These are phyloP conservation scores for Poeciliopsis gracilis DNA, from an alignment of 2,797 vertebrate species.

Conservation along the genomic window DNA sequence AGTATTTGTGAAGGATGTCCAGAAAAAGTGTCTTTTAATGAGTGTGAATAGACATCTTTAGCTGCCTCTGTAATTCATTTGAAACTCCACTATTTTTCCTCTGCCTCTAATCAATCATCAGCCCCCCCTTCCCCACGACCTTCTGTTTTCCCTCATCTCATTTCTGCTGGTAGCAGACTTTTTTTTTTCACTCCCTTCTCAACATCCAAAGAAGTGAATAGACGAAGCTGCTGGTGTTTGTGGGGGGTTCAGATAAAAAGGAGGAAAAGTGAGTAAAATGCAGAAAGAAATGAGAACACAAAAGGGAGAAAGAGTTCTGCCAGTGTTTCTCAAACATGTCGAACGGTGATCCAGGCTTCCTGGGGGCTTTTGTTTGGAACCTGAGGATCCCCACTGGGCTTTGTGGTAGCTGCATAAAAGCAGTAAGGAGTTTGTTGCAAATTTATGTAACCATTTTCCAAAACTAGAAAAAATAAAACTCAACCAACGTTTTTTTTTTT, in stretches of 20 bases:
- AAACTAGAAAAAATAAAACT: constrained; percentile 11
- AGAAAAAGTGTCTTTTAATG: constrained; percentile 58
- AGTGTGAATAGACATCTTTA: constrained; percentile 61
- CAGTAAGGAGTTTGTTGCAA: constrained; percentile 84
- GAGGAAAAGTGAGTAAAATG: constrained; percentile 15
- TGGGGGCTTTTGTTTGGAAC: constrained; percentile 72
- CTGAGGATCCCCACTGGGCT: constrained; percentile 70
- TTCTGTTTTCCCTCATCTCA: constrained; percentile 38
- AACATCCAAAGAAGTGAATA: constrained; percentile 41
- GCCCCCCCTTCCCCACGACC: constrained; percentile 25
- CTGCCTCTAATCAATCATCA: constrained; percentile 64
- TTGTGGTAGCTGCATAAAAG: constrained; percentile 81
- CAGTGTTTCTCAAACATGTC: constrained; percentile 71
- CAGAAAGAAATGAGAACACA: constrained; percentile 36
- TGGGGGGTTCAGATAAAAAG: constrained; percentile 7
- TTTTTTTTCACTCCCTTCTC: neutral
- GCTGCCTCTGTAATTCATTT: constrained; percentile 63
- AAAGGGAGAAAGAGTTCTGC: constrained; percentile 64
- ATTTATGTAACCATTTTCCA: constrained; percentile 77
- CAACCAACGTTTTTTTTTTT: neutral
- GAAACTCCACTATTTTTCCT: constrained; percentile 49
- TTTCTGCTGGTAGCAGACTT: constrained; percentile 18
- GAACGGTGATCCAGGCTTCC: constrained; percentile 66
- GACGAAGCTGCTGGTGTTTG: constrained; percentile 27
- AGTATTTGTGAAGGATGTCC: constrained; percentile 24